Percentiles rank a stretch among this genome's conserved stretches.
phyloP scores from a whole-genome alignment of 2,113 vertebrate genomes.

The Hippocampus abdominalis region DNA sequence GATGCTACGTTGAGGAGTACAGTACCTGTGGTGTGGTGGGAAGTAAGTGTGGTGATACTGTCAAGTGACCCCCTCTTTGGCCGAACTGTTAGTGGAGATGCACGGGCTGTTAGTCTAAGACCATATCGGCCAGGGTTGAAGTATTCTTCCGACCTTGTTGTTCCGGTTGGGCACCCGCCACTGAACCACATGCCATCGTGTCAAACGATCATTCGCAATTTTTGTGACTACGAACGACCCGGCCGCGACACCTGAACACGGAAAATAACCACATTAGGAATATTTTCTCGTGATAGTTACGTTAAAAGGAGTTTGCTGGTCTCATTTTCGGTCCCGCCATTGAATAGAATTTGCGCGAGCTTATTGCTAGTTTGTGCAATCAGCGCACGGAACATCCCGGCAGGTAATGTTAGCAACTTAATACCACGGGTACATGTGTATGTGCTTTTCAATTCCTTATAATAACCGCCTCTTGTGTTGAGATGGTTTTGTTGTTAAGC shows the following conservation, averaged over 20 bases:
- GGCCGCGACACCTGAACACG: neutral
- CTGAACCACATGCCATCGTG: neutral
- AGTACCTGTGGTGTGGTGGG: neutral
- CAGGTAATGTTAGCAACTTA: neutral
- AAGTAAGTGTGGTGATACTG: neutral
- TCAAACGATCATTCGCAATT: neutral
- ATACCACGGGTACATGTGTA: neutral
- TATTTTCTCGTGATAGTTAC: neutral
- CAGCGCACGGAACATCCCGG: neutral
- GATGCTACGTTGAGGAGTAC: too few species aligned
- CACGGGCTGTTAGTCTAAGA: neutral
- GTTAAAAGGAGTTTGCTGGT: neutral
- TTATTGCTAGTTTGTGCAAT: neutral
- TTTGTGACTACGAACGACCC: neutral
- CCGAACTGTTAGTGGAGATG: neutral
- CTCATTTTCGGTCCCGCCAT: neutral
- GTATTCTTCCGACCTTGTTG: neutral
- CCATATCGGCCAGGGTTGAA: neutral
- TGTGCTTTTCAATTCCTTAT: neutral
- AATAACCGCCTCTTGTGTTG: neutral
- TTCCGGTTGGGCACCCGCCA: neutral
- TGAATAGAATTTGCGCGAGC: neutral
- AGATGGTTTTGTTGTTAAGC: neutral
- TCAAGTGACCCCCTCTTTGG: neutral
- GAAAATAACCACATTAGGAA: neutral